A percentile compares a stretch with the other conserved stretches of the same genome.
These are phyloP conservation scores for Hedychridium roseum DNA, from an alignment of 2,888 invertebrate genomes.

Conservation along the genomic window DNA sequence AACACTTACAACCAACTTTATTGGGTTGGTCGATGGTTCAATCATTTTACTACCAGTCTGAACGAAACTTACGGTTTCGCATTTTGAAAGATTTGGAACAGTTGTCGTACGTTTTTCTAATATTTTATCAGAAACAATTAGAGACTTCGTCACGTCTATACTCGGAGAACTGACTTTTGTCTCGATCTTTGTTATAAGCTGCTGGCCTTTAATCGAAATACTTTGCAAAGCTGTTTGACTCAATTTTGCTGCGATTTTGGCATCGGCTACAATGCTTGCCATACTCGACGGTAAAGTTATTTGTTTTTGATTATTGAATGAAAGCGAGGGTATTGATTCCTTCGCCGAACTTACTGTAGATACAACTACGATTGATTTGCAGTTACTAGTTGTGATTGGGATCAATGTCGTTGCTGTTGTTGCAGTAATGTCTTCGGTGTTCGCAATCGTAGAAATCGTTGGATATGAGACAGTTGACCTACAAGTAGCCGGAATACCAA, in stretches of 20 bases:
- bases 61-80: slow-evolving; percentile 13
- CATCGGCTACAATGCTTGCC: slow-evolving; percentile 52
- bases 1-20: slow-evolving; percentile 40
- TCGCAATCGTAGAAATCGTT: slow-evolving; percentile 15
- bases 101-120: slow-evolving; percentile 12
- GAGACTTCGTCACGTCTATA: slow-evolving; percentile 18
- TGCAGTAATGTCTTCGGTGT: slow-evolving; percentile 5
- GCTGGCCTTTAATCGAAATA: slow-evolving; percentile 19
- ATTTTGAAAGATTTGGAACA: slow-evolving; percentile 10
- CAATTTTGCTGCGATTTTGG: slow-evolving; percentile 53
- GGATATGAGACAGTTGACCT: slow-evolving; percentile 33
- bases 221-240: slow-evolving; percentile 44
- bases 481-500: slow-evolving; percentile 47
- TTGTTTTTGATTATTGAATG: slow-evolving; percentile 38
- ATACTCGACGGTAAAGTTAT: slow-evolving; percentile 34
- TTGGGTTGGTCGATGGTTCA: slow-evolving; percentile 23
- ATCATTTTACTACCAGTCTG: slow-evolving; percentile 15
- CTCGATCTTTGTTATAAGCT: slow-evolving; percentile 13
- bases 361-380: slow-evolving; percentile 20
- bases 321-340: slow-evolving; percentile 25
- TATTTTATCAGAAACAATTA: slow-evolving; percentile 4
- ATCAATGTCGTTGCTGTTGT: slow-evolving; percentile 8
- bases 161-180: slow-evolving; percentile 11
- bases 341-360: slow-evolving; percentile 20
- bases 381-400: slow-evolving; percentile 6